These are phyloP conservation scores for Philonicus albiceps DNA, from an alignment of 2,888 invertebrate genomes.

Conservation along the genomic window DNA sequence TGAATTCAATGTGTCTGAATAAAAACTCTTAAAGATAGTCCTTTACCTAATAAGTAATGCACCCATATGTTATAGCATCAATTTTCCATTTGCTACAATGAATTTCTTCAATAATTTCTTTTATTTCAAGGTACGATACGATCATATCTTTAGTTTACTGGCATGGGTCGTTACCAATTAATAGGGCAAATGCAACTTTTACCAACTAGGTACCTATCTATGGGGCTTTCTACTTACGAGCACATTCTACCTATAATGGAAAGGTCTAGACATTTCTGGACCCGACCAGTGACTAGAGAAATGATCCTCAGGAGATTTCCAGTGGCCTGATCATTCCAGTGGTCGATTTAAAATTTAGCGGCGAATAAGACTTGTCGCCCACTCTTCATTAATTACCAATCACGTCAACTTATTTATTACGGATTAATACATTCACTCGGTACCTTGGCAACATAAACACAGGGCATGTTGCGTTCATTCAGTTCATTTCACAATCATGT, in stretches of 20 bases:
- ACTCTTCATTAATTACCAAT: constrained; percentile 45
- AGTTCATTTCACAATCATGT: constrained; percentile 37
- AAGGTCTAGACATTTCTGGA: background rate
- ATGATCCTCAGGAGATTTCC: background rate
- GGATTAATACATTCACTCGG: constrained; percentile 28
- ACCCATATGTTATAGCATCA: background rate
- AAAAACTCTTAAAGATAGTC: too few relatives aligned
- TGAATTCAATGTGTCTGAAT: too few relatives aligned
- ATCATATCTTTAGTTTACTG: background rate
- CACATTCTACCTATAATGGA: background rate
- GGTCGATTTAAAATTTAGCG: background rate
- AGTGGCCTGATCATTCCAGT: background rate
- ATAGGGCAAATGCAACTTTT: background rate
- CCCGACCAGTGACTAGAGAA: background rate
- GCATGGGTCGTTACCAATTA: background rate
- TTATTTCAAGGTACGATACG: background rate
- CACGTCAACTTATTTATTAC: constrained; percentile 42
- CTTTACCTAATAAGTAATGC: too few relatives aligned
- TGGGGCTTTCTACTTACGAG: background rate
- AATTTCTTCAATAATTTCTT: background rate
- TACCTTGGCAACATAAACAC: constrained; percentile 25
- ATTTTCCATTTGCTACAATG: background rate
- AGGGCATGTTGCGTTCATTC: constrained; percentile 32
- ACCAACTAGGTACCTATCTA: background rate
- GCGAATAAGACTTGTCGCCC: constrained; percentile 27